These are phyloP conservation scores for Volucella bombylans DNA, from an alignment of 2,888 invertebrate genomes.

Conservation along the genomic window DNA sequence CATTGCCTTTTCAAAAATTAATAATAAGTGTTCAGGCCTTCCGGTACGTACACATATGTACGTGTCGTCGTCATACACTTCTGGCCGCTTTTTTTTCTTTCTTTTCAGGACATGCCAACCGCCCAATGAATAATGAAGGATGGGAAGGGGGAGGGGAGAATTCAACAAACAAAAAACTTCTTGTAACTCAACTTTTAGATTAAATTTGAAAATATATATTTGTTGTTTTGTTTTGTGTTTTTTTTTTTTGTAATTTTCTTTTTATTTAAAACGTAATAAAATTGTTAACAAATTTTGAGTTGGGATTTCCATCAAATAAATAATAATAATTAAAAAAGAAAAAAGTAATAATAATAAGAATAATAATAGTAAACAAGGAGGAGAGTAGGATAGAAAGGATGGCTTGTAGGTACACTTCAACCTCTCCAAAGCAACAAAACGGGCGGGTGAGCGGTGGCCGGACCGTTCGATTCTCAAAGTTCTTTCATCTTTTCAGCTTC, in stretches of 20 bases:
- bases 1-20: conserved; percentile 64
- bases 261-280: conserved; percentile 69
- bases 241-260: background rate
- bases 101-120: too few species aligned
- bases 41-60: too few species aligned
- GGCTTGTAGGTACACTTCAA: conserved; percentile 34
- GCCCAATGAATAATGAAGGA: too few species aligned
- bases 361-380: conserved; percentile 41
- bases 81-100: too few species aligned
- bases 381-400: conserved; percentile 42
- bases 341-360: conserved; percentile 4
- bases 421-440: conserved; percentile 50
- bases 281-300: conserved; percentile 67
- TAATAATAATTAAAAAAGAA: conserved; percentile 6
- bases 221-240: background rate
- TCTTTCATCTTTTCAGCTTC: conserved; percentile 2
- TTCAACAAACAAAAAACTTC: conserved; percentile 38
- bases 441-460: conserved; percentile 29
- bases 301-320: conserved; percentile 63
- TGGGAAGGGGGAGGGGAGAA: conserved; percentile 14
- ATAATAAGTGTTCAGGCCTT: background rate
- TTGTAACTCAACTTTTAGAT: conserved; percentile 7
- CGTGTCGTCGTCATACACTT: too few species aligned
- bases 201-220: conserved; percentile 51
- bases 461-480: conserved; percentile 1